phyloP scores from a whole-genome alignment of 35 echinoderm and acorn worm genomes.

The Eucidaris tribuloides region DNA sequence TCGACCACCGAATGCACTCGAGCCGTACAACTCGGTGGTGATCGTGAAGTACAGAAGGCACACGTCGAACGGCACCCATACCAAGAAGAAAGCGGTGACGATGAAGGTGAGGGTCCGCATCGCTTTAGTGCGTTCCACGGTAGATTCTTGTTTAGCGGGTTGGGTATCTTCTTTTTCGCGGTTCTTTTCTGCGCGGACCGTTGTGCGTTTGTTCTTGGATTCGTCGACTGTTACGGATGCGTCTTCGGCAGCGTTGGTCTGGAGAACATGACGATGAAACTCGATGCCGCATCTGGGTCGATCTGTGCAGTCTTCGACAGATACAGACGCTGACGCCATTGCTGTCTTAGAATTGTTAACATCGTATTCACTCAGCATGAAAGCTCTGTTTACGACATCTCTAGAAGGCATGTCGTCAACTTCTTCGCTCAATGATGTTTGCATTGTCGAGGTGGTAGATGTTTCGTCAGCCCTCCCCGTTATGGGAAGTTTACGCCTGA shows the following conservation, averaged over 20 bases:
- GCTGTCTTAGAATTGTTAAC: too few relatives aligned
- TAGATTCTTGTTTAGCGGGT: neutral
- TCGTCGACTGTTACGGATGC: neutral
- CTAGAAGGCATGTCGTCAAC: neutral
- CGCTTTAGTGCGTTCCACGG: neutral
- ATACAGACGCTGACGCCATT: too few relatives aligned
- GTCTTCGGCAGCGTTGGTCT: neutral
- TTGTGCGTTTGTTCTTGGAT: neutral
- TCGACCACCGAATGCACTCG: neutral
- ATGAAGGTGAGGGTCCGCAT: neutral
- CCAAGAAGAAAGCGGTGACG: neutral
- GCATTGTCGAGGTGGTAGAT: too few relatives aligned
- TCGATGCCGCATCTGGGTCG: neutral
- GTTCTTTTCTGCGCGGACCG: neutral
- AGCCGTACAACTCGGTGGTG: too few relatives aligned
- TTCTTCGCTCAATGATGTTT: neutral
- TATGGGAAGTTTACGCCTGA: neutral
- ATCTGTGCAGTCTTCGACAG: neutral
- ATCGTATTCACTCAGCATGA: too few relatives aligned
- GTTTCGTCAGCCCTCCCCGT: too few relatives aligned
- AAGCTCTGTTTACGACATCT: neutral
- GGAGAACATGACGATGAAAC: neutral
- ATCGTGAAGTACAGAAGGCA: too few relatives aligned
- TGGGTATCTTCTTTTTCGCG: neutral
- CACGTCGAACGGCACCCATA: neutral